phyloP scores from a whole-genome alignment of 2,888 invertebrate genomes.

The Pharmacophagus antenor region DNA sequence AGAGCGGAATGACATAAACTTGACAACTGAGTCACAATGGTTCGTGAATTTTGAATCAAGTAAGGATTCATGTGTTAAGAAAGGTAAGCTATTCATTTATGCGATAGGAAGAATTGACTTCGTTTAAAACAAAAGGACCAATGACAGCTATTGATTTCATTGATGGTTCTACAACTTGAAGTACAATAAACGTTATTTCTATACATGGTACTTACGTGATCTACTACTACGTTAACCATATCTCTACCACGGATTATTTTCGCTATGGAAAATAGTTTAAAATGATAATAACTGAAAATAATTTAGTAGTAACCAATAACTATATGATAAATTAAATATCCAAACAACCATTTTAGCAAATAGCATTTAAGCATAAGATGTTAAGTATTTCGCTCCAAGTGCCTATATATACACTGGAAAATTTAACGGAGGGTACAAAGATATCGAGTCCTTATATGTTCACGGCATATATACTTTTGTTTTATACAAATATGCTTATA shows the following conservation, averaged over 20 bases:
- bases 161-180: slow-evolving; percentile 4
- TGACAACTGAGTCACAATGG: slow-evolving; percentile 9
- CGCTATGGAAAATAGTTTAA: too few species aligned
- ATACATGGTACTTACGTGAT: neutral
- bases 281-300: too few species aligned
- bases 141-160: slow-evolving; percentile 14
- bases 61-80: neutral
- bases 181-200: neutral
- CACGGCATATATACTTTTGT: too few species aligned
- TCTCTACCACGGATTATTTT: neutral
- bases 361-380: too few species aligned
- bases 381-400: too few species aligned
- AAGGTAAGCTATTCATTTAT: slow-evolving; percentile 19
- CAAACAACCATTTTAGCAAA: too few species aligned
- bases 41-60: slow-evolving; percentile 17
- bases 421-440: too few species aligned
- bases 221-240: neutral
- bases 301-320: too few species aligned
- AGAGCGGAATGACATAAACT: slow-evolving; percentile 3
- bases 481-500: too few species aligned
- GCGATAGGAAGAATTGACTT: slow-evolving; percentile 11
- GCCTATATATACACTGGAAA: too few species aligned
- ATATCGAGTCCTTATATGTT: too few species aligned
- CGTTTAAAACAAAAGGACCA: slow-evolving; percentile 11
- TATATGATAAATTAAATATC: too few species aligned